Base-by-base conservation (phyloP, 2,888 invertebrate species). In the Cosmia trapezina region DNA sequence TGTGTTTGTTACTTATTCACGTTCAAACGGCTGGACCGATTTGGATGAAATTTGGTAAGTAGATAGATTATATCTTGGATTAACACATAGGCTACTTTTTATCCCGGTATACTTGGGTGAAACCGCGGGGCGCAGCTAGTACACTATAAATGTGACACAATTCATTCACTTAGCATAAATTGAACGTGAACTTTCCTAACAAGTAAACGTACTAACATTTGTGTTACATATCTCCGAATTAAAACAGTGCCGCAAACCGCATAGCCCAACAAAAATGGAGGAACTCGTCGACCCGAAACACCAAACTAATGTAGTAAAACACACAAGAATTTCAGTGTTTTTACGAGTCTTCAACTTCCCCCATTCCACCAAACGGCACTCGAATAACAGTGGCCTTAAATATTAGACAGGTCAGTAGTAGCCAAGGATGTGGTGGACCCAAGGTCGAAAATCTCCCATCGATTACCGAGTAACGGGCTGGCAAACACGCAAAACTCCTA, bases 361-460 rank as follows among this genome's bases (percentile, higher is more conserved):
- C 68, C 78, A 78, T 82, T 80, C 86, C 78, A 72, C 59, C 45
- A 49, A 66, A 69, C 71, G 69, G 71, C 60, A 64, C 76, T 82
- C 70, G 68, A 80, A 80, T 77, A 85, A 47, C 77, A 72, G 61
- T 83, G 87, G 89, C 91, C 92, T 92, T 91, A 73, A 76, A 73
- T 83, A 89, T 93, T 90, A 92, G 94, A 93, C 93, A 92, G 92
- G 92, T 93, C 91, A 92, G 91, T 89, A 88, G 83, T 90, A 88
- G 73, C 90, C 93, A 94, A 94, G 94, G 95, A 94, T 94, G 90
- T 90, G 89, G 90, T 91, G 86, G 80, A 81, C 89, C 90, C 94
- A 96, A 96, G 96, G 96, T 95, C 94, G 91, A 85, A 93, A 94
- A 94, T 95, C 94, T 94, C 92, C 87, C 94, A 95, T 95, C 96